Evolutionary conservation across 92 coral and sea anemone species (phyloP).

Genomic region (Zoanthus gigantus): DNA sequence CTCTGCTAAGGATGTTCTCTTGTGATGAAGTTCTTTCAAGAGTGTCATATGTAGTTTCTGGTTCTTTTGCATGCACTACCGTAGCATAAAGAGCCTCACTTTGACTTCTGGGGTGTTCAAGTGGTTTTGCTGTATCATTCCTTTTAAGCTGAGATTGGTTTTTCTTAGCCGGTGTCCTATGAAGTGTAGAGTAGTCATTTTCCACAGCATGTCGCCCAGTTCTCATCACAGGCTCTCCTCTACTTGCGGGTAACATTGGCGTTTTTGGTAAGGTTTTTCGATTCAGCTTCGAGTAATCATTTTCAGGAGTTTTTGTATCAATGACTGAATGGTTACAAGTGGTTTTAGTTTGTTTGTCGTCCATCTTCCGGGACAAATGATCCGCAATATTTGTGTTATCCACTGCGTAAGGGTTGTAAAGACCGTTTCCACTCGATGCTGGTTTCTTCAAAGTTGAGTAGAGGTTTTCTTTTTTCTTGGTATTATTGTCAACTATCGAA

Average conservation of each 20-base stretch:
- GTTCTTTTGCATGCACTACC: neutral
- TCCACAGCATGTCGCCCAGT: slow-evolving; percentile 4
- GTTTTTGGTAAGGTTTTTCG: neutral
- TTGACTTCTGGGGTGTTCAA: neutral
- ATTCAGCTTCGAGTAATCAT: slow-evolving; percentile 24
- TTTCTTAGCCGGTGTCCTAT: neutral
- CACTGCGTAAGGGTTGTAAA: slow-evolving; percentile 26
- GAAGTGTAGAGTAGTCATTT: slow-evolving; percentile 34
- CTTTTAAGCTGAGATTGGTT: too few species aligned
- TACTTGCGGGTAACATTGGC: neutral
- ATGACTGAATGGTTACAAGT: slow-evolving; percentile 9
- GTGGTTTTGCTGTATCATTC: neutral
- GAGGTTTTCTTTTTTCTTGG: neutral
- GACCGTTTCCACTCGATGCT: slow-evolving; percentile 20
- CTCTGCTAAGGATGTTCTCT: slow-evolving; percentile 39
- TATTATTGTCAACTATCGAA: neutral
- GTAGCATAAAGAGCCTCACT: neutral
- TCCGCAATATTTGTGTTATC: slow-evolving; percentile 7
- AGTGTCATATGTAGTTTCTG: slow-evolving; percentile 23
- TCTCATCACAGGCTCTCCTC: neutral
- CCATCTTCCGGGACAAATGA: neutral
- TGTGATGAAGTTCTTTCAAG: slow-evolving; percentile 34
- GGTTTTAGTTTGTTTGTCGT: slow-evolving; percentile 19
- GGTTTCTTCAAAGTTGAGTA: slow-evolving; percentile 32
- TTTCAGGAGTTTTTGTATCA: slow-evolving; percentile 16